A percentile compares a stretch with the other conserved stretches of the same genome.
Conservation (phyloP, 1,140 invertebrate species). For the Drosophila repletoides region DNA sequence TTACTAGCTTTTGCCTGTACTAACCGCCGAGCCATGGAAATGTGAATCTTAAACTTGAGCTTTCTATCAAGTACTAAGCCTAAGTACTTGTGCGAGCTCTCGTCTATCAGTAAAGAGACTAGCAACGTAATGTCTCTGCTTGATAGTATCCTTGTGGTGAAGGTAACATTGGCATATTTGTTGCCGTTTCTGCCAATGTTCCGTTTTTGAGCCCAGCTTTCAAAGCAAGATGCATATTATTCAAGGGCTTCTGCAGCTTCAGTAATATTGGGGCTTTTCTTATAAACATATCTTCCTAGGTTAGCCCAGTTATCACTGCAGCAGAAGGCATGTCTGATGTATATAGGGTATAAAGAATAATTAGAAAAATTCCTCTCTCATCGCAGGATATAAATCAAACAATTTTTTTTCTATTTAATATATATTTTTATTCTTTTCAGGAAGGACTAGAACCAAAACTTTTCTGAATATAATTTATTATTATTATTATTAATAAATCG, state of each 20-base stretch:
- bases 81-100: not conserved
- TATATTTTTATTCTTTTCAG: no score
- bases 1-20: not conserved
- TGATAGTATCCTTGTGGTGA: not conserved
- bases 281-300: no score
- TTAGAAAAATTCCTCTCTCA: no score
- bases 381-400: no score
- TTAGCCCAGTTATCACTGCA: no score
- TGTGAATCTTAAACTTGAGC: not conserved
- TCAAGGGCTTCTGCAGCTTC: not conserved
- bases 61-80: not conserved
- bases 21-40: no score
- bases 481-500: no score
- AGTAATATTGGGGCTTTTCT: not conserved
- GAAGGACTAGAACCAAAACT: no score
- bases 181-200: not conserved
- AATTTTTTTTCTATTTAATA: no score
- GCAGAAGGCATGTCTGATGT: no score
- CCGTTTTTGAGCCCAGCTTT: not conserved
- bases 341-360: no score
- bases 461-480: no score
- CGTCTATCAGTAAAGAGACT: not conserved
- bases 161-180: not conserved
- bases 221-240: not conserved
- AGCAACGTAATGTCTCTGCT: not conserved